Percentiles rank a stretch among this genome's conserved stretches.
Evolutionary conservation across 2,797 vertebrate species (phyloP).

Genomic region (Octomys mimax): DNA sequence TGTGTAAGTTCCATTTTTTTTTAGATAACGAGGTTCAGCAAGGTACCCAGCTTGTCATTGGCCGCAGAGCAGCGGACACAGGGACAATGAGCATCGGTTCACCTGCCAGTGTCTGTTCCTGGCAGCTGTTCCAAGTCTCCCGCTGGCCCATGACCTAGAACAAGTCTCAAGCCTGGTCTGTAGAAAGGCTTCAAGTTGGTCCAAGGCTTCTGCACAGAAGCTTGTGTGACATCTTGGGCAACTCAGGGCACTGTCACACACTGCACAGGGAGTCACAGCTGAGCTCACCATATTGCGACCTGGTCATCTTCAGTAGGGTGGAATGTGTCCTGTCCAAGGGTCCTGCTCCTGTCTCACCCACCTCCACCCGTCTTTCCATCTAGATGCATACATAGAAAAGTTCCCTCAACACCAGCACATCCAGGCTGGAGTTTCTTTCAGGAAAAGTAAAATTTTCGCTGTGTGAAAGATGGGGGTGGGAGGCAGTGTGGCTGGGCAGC

Average conservation of each 20-base stretch:
- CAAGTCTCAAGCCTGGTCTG: neutral
- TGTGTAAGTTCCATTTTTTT: too few species aligned
- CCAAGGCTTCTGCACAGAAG: neutral
- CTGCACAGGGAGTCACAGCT: neutral
- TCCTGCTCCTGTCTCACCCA: neutral
- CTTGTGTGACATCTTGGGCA: neutral
- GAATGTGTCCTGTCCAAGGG: neutral
- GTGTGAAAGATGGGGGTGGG: slow-evolving; percentile 83
- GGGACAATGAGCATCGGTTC: neutral
- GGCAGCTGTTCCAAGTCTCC: neutral
- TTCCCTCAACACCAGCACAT: slow-evolving; percentile 75
- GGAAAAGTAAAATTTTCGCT: slow-evolving; percentile 92
- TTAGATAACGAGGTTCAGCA: neutral
- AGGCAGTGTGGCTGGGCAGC: neutral
- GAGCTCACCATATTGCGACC: neutral
- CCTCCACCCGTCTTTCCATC: neutral
- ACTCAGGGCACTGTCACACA: neutral
- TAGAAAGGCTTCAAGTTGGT: neutral
- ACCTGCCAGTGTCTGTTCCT: neutral
- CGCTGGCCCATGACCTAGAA: rapidly evolving
- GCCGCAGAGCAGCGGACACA: neutral
- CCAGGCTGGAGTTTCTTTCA: slow-evolving; percentile 90
- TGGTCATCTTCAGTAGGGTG: neutral
- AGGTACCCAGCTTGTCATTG: too few species aligned
- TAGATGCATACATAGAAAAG: slow-evolving; percentile 79